Percentiles rank a stretch among this genome's conserved stretches.
Evolutionary conservation across 2,113 vertebrate genomes (phyloP).

Genomic region (Tapirus terrestris): DNA sequence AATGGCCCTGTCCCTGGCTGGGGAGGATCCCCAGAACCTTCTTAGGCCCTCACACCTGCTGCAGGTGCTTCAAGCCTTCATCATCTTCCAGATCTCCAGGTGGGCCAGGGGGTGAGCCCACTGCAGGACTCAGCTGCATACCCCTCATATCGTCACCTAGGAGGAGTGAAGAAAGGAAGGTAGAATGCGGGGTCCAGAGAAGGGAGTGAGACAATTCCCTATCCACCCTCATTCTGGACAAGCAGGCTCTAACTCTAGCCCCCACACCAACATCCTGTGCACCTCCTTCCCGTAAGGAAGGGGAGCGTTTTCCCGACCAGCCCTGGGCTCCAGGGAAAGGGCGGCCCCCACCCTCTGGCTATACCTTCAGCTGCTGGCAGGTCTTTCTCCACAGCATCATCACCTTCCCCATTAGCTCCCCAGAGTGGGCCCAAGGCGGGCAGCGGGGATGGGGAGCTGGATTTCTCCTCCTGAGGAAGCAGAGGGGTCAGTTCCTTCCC

Average conservation of each 20-base stretch:
- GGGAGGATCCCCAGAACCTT: not conserved
- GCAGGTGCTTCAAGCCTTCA: constrained; percentile 95
- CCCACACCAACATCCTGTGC: not conserved
- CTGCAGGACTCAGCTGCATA: constrained; percentile 84
- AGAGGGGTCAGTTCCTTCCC: constrained; percentile 64
- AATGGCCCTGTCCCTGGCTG: not conserved
- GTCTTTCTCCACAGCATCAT: constrained; percentile 62
- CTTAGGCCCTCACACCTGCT: constrained; percentile 88
- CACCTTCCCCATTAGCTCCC: constrained; percentile 63
- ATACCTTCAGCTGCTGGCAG: constrained; percentile 64
- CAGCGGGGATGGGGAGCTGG: constrained; percentile 63
- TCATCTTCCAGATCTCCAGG: constrained; percentile 94
- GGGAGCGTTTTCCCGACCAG: not conserved
- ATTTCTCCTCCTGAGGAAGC: constrained; percentile 68
- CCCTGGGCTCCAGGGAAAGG: not conserved
- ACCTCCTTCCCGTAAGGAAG: not conserved
- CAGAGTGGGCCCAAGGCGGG: constrained; percentile 76
- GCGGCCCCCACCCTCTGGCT: not conserved
- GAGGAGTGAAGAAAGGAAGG: not conserved
- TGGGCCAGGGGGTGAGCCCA: constrained; percentile 85
- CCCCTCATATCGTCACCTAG: constrained; percentile 80
- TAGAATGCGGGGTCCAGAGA: not conserved
- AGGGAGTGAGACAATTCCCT: not conserved
- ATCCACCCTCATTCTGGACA: not conserved
- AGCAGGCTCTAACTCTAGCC: rapidly evolving